Conservation (phyloP, 2,113 vertebrate genomes). For the Silurus meridionalis region DNA sequence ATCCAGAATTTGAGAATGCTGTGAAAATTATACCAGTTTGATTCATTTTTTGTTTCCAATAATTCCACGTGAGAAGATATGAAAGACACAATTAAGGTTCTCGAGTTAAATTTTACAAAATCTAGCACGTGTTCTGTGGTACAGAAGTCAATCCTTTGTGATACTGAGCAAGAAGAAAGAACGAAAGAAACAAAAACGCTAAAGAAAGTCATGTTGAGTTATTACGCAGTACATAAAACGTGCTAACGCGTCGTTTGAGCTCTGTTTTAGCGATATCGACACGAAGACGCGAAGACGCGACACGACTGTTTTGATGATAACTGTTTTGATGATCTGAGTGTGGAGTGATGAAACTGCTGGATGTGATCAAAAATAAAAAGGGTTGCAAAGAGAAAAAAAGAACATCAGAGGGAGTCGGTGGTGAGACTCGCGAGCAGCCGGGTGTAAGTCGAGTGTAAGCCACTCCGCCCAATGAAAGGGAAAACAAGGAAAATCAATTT, state of each 20-base stretch:
- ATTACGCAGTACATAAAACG: not conserved
- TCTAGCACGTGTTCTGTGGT: not conserved
- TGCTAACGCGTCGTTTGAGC: not conserved
- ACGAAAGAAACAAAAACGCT: not conserved
- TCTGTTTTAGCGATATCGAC: too few relatives aligned
- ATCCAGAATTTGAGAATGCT: too few relatives aligned
- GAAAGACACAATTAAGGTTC: not conserved
- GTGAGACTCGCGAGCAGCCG: not conserved
- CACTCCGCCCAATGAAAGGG: conserved; percentile 6
- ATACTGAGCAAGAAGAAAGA: not conserved
- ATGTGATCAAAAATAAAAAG: not conserved
- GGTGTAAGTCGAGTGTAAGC: not conserved
- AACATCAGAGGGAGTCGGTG: not conserved
- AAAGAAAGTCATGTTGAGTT: not conserved
- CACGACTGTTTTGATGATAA: not conserved
- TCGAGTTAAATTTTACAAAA: not conserved
- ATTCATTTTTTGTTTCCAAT: too few relatives aligned
- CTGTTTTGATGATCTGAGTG: not conserved
- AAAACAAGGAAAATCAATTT: conserved; percentile 57
- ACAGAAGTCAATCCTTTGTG: not conserved
- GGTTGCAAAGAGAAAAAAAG: not conserved
- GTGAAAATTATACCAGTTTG: too few relatives aligned
- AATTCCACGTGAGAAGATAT: too few relatives aligned
- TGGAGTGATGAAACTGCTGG: not conserved
- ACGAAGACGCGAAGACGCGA: too few relatives aligned